Conservation (phyloP, 2,888 invertebrate genomes). For the Galeruca laticollis region DNA sequence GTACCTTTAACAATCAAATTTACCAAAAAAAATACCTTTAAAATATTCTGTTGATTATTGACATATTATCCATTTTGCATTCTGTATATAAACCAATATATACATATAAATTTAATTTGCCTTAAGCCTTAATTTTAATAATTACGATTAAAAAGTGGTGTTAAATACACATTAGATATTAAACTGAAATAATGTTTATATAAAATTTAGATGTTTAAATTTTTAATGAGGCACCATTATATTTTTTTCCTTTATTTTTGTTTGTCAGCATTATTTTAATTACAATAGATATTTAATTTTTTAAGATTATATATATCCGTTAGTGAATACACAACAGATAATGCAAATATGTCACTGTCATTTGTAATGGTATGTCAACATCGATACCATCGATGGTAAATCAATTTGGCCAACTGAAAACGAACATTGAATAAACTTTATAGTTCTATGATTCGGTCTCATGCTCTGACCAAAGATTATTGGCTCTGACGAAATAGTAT, state of each 20-base stretch:
- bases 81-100: not conserved
- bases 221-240: not conserved
- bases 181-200: not conserved
- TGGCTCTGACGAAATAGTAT: too few species aligned
- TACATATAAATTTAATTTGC: not conserved
- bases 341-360: too few species aligned
- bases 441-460: too few species aligned
- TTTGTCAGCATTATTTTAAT: too few species aligned
- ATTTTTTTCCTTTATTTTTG: not conserved
- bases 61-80: not conserved
- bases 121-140: not conserved
- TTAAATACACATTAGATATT: not conserved
- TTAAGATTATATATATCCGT: too few species aligned
- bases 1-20: not conserved
- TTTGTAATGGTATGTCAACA: too few species aligned
- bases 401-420: too few species aligned
- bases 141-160: not conserved
- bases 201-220: not conserved
- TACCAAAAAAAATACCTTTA: slow-evolving; percentile 4
- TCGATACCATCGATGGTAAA: too few species aligned
- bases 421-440: too few species aligned
- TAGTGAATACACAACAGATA: too few species aligned
- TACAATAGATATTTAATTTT: too few species aligned
- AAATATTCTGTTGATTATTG: not conserved
- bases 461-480: too few species aligned